Evolutionary conservation across 2,888 invertebrate species (phyloP).

Genomic region (Dryobotodes eremita): DNA sequence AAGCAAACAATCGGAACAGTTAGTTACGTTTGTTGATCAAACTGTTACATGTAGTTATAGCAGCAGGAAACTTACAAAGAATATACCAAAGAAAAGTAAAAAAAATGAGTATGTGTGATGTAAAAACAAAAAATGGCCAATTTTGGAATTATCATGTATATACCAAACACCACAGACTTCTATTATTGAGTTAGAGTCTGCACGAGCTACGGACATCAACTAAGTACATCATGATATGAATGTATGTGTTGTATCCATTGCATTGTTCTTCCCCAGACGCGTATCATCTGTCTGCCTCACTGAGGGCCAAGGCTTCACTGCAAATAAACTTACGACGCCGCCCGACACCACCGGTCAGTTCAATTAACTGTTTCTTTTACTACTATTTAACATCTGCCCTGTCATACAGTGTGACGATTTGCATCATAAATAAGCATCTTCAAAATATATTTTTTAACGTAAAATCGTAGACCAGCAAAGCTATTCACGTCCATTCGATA

Average conservation of each 20-base stretch:
- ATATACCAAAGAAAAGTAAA: too few relatives aligned
- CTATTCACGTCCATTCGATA: not conserved
- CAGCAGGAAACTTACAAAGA: too few relatives aligned
- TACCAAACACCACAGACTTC: not conserved
- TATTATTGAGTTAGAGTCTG: not conserved
- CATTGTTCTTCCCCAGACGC: conserved; percentile 1
- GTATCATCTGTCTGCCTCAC: rapidly evolving
- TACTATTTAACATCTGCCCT: not conserved
- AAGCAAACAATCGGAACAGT: too few relatives aligned
- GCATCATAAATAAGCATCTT: not conserved
- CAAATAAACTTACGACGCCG: not conserved
- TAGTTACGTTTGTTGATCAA: too few relatives aligned
- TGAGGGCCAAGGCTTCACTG: rapidly evolving
- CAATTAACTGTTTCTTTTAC: not conserved
- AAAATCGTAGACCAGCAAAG: not conserved
- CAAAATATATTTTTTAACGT: not conserved
- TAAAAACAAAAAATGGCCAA: not conserved
- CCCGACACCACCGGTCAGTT: conserved; percentile 14
- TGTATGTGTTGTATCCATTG: not conserved
- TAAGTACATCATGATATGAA: not conserved
- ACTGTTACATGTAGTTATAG: too few relatives aligned
- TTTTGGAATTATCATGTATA: too few relatives aligned
- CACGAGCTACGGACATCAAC: not conserved
- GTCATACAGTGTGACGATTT: not conserved
- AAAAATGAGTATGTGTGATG: too few relatives aligned